Evolutionary conservation across 2,888 invertebrate genomes (phyloP).

Genomic region (Eulithis testata): DNA sequence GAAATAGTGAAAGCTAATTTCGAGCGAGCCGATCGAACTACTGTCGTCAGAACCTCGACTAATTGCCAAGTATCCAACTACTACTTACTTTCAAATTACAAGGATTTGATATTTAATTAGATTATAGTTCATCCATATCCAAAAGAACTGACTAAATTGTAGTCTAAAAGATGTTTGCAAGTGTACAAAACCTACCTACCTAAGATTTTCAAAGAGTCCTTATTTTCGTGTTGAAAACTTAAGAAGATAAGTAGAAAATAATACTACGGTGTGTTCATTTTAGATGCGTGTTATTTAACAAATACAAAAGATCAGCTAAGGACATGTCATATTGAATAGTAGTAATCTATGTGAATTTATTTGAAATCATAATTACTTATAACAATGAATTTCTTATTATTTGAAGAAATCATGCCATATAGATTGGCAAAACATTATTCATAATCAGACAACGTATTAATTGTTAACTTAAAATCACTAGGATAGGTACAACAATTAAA

Average conservation of each 20-base stretch:
- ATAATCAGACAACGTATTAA: conserved; percentile 18
- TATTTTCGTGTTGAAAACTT: neutral
- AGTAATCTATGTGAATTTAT: conserved; percentile 15
- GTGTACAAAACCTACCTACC: neutral
- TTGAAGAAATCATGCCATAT: conserved; percentile 19
- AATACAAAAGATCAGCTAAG: conserved; percentile 4
- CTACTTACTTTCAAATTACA: conserved; percentile 96
- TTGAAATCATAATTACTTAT: conserved; percentile 14
- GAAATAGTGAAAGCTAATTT: conserved; percentile 99
- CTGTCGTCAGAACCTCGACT: conserved; percentile 98
- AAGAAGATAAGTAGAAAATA: conserved; percentile 4
- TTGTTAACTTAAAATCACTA: conserved; percentile 11
- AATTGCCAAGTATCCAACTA: conserved; percentile 98
- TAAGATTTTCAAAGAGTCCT: neutral
- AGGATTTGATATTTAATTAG: conserved; percentile 97
- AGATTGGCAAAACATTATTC: conserved; percentile 19
- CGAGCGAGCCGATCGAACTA: conserved; percentile 97
- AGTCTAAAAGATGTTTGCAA: neutral
- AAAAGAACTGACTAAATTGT: conserved; percentile 12
- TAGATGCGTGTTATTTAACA: conserved; percentile 22
- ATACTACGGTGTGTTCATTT: conserved; percentile 11
- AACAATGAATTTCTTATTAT: conserved; percentile 24
- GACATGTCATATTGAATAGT: conserved; percentile 20
- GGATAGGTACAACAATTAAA: conserved; percentile 22
- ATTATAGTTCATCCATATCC: neutral